Evolutionary conservation across 2,113 vertebrate species (phyloP).

Genomic region (Oncorhynchus keta): DNA sequence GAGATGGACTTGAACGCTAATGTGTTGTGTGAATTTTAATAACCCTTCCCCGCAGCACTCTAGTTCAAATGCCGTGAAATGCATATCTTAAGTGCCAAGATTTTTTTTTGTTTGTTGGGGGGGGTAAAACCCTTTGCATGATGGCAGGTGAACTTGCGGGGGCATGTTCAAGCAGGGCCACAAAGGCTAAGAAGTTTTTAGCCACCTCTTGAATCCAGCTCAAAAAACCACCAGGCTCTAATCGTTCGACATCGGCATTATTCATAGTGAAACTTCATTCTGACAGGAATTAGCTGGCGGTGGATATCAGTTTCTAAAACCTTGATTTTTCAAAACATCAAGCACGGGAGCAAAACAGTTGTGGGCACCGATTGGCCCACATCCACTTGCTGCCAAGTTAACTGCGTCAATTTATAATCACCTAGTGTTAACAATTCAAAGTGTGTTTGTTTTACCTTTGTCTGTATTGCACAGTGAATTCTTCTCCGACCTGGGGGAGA

Average conservation of each 20-base stretch:
- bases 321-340: not conserved
- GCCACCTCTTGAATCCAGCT: not conserved
- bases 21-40: constrained; percentile 27
- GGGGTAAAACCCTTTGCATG: not conserved
- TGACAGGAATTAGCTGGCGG: not conserved
- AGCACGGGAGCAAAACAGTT: not conserved
- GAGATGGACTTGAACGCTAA: constrained; percentile 30
- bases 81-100: not conserved
- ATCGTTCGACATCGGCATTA: not conserved
- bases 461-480: constrained; percentile 17
- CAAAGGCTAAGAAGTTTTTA: not conserved
- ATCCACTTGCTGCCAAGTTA: not conserved
- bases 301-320: not conserved
- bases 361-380: not conserved
- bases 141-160: not conserved
- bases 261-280: not conserved
- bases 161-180: not conserved
- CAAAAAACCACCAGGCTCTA: not conserved
- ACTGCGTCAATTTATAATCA: not conserved
- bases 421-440: not conserved
- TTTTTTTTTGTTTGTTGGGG: too few relatives aligned
- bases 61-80: constrained; percentile 21
- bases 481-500: constrained; percentile 34
- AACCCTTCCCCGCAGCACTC: constrained; percentile 27
- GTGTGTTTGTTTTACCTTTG: constrained; percentile 34